Base-by-base conservation (phyloP, 2,888 invertebrate genomes). In the Hemistola chrysoprasaria region DNA sequence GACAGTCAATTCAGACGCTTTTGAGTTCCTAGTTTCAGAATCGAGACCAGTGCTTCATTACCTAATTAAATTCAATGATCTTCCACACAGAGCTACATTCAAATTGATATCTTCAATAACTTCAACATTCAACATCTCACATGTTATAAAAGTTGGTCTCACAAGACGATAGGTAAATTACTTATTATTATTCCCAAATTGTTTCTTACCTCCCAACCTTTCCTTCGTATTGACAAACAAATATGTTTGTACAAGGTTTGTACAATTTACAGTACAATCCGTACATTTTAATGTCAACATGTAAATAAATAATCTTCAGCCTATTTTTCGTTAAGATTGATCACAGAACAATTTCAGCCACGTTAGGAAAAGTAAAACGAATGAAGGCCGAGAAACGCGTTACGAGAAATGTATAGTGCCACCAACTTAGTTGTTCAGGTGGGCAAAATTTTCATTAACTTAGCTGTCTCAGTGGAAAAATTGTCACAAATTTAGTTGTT, bases 271-370 rank as follows among this genome's bases (percentile, higher is more conserved):
- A 65, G 80, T 84, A 85, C 84, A 83, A 80, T 70, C 73, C 70
- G 80, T 84, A 82, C 81, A 67, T 56, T 8, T 21, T 16, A 37
- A 32, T 30, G 33, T 47, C 29, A 35, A 37, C 11, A 40, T 33
- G 11, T 41, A 52, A 49, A 65, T 67, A 62, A 61, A 67, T 61
- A 56, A 59, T 59, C 53, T 61, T 71, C 63, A 64, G 62, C 68
- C 58, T 54, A 55, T 37, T 59, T 50, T 59, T 58, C 47, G 46
- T 48, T 54, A 36, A 40, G 50, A 50, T 62, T 60, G 63, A 61
- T 66, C 65, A 68, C 81, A 82, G 84, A 84, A 84, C 84, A 78
- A 77, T 70, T 73, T 62, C 66, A 71, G 84, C 85, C 86, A 85
- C 86, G 82, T 76, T 61, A 31, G 39, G 51, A 51, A 53, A 50